Base-by-base conservation (phyloP, 2,797 vertebrate genomes). In the Fratercula arctica region DNA sequence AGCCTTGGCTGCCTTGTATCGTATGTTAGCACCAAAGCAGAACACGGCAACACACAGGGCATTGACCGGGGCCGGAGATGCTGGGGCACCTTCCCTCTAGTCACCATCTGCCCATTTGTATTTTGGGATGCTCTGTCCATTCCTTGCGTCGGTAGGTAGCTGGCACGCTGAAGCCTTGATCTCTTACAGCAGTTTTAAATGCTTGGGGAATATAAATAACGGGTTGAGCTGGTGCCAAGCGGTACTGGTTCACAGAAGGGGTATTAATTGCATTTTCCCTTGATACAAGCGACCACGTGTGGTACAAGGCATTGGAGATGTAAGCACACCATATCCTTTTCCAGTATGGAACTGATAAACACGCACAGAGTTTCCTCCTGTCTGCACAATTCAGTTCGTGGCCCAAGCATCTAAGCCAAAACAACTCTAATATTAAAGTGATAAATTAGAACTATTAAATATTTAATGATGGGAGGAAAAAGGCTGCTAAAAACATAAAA, bases 401-500 rank as follows among this genome's bases (percentile, higher is more conserved):
- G 76, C 80, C 73, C 9, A 16, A 76, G 26, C 10, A 35, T 19
- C 69, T 23, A 6, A 37, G 16, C 51, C 48, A 46, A 95, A 97
- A 87, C 67, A 89, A 79, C 75, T 93, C 7, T 48, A 24, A 46
- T n/a, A 94, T 90, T 95, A 82, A 97, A 97, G 89, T 90, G 96
- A 97, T 95, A 93, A 96, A 95, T 97, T 96, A 96, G 81, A 77
- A 63, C 75, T 69, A 74, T 29, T 97, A 85, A 97, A 98, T 97
- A 96, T 96, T 97, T 95, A 96, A 93, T 87, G 87, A 35, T 46
- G 70, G 75, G 80, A 70, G 56, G 94, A 35, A 73, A 51, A 93
- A 96, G 94, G 51, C 81, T 94, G 51, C 95, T 97, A 74, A 95
- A 94, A 56, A 3, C 73, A 90, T 96, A 28, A 96, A 97, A 83